phyloP scores from a whole-genome alignment of 2,888 invertebrate species.

The Idaea dimidiata region DNA sequence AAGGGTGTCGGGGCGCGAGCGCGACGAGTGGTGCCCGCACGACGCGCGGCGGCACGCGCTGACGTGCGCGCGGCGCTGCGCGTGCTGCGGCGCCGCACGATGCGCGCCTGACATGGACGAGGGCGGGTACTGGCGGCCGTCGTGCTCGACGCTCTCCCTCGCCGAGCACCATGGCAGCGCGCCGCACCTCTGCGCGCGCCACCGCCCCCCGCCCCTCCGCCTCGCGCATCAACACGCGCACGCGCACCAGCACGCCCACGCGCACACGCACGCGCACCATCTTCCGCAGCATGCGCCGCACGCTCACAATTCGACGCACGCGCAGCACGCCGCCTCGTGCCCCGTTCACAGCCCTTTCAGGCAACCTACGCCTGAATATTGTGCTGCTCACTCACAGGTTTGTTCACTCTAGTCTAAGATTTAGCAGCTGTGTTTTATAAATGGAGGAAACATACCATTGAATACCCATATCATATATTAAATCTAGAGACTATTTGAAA shows the following conservation, averaged over 20 bases:
- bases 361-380: conserved; percentile 78
- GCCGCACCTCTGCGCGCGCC: conserved; percentile 71
- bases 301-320: conserved; percentile 56
- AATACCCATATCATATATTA: no score
- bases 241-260: conserved; percentile 38
- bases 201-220: conserved; percentile 56
- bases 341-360: conserved; percentile 89
- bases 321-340: conserved; percentile 77
- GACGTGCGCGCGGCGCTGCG: conserved; percentile 78
- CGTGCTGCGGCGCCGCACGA: conserved; percentile 79
- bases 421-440: no score
- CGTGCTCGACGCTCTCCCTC: conserved; percentile 76
- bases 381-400: conserved; percentile 76
- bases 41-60: conserved; percentile 78
- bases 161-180: conserved; percentile 75
- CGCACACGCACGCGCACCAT: conserved; percentile 50
- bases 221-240: conserved; percentile 67
- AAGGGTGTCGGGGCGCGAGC: conserved; percentile 80
- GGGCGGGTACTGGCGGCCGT: conserved; percentile 76
- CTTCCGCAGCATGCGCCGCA: conserved; percentile 65
- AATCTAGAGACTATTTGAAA: no score
- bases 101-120: conserved; percentile 78
- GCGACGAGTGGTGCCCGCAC: conserved; percentile 78
- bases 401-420: conserved; percentile 11
- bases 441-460: no score